Evolutionary conservation across 2,888 invertebrate genomes (phyloP).

Genomic region (Azorinus chamasolen): DNA sequence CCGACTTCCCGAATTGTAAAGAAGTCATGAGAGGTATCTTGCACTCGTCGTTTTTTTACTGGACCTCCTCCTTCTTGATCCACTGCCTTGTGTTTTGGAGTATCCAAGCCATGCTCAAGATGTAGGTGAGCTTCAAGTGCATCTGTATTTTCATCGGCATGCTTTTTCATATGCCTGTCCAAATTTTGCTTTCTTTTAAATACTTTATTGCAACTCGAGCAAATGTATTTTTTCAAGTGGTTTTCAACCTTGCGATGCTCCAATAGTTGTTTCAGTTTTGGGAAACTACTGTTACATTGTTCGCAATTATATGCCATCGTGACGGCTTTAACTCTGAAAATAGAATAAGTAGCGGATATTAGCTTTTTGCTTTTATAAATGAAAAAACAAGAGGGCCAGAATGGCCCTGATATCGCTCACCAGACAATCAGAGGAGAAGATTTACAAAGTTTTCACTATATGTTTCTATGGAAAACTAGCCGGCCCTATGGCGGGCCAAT

Average conservation of each 20-base stretch:
- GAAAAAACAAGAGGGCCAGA: too few relatives aligned
- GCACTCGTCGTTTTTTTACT: conserved; percentile 6
- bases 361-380: too few relatives aligned
- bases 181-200: conserved; percentile 35
- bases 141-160: conserved; percentile 19
- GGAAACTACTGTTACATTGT: conserved; percentile 26
- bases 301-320: conserved; percentile 36
- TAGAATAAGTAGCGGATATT: too few relatives aligned
- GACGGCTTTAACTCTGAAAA: conserved; percentile 7
- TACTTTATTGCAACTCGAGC: conserved; percentile 23
- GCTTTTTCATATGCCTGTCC: conserved; percentile 28
- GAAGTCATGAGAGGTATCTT: background rate
- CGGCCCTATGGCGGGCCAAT: too few relatives aligned
- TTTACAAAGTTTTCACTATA: too few relatives aligned
- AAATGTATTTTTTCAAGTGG: conserved; percentile 30
- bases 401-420: too few relatives aligned
- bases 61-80: background rate
- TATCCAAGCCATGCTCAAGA: conserved; percentile 10
- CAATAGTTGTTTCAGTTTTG: conserved; percentile 31
- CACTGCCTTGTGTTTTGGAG: background rate
- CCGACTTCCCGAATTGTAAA: conserved; percentile 20
- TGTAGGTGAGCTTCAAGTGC: conserved; percentile 10
- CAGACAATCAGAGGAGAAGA: too few relatives aligned
- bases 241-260: conserved; percentile 13
- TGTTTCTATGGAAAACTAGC: too few relatives aligned